Conservation (phyloP, 2,888 invertebrate genomes). For the Eumerus sabulonum region DNA sequence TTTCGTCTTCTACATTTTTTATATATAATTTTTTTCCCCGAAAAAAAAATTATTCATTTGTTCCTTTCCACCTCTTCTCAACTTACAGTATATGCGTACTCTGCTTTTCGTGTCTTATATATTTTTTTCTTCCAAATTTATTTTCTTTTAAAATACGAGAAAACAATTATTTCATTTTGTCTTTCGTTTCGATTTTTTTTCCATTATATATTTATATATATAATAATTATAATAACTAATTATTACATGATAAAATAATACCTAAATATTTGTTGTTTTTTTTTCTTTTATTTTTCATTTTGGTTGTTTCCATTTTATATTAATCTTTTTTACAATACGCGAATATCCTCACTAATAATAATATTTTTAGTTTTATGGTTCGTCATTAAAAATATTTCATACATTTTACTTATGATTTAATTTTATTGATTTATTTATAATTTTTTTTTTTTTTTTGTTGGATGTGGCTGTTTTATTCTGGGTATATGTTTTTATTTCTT, state of each 20-base stretch:
- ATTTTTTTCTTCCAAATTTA: slow-evolving; percentile 33
- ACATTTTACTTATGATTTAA: slow-evolving; percentile 44
- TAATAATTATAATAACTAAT: slow-evolving; percentile 66
- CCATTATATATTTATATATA: slow-evolving; percentile 60
- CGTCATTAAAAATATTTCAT: slow-evolving; percentile 60
- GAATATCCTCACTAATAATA: slow-evolving; percentile 59
- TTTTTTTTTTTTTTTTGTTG: slow-evolving; percentile 13
- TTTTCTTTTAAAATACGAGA: slow-evolving; percentile 56
- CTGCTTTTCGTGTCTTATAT: slow-evolving; percentile 50
- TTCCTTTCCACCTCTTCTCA: slow-evolving; percentile 28
- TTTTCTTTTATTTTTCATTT: slow-evolving; percentile 5
- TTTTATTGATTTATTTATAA: slow-evolving; percentile 55
- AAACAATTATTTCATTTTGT: slow-evolving; percentile 50
- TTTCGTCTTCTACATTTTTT: slow-evolving; percentile 49
- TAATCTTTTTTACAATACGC: slow-evolving; percentile 62
- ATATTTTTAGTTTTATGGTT: slow-evolving; percentile 57
- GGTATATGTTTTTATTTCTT: slow-evolving; percentile 60
- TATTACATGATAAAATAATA: slow-evolving; percentile 69
- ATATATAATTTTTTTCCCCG: slow-evolving; percentile 67
- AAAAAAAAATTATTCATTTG: slow-evolving; percentile 59
- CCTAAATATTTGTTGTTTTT: slow-evolving; percentile 67
- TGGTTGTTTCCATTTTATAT: slow-evolving; percentile 34
- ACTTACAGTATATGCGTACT: slow-evolving; percentile 58
- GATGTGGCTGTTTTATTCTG: too few relatives aligned
- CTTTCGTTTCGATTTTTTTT: slow-evolving; percentile 28